These are phyloP conservation scores for Trichonephila inaurata DNA, from an alignment of 1,140 invertebrate genomes.

Conservation along the genomic window DNA sequence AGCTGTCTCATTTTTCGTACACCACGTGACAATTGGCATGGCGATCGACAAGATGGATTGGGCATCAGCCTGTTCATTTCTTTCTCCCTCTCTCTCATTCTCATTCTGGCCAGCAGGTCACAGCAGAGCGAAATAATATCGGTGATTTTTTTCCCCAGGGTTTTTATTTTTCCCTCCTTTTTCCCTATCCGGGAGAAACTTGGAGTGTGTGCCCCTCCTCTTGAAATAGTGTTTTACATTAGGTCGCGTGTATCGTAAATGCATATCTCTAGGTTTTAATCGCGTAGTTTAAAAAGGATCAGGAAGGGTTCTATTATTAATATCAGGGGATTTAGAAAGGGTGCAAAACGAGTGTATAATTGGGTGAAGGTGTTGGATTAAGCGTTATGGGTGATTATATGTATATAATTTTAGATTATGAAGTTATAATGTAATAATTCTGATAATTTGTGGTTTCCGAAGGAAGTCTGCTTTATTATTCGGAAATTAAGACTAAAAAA, in stretches of 20 bases:
- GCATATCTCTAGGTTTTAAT: conserved; percentile 6
- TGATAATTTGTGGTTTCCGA: too few species aligned
- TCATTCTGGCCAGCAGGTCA: conserved; percentile 43
- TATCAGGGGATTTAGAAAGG: not conserved
- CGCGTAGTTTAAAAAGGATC: not conserved
- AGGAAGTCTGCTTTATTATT: too few species aligned
- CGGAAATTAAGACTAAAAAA: too few species aligned
- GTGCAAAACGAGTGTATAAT: not conserved
- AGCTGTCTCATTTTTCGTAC: conserved; percentile 63
- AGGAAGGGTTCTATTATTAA: not conserved
- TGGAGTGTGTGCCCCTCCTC: too few species aligned
- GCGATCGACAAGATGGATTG: conserved; percentile 66
- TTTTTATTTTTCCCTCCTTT: not conserved
- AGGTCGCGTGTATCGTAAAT: conserved; percentile 22
- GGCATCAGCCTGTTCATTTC: conserved; percentile 54
- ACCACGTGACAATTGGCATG: conserved; percentile 68
- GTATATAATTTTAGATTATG: not conserved
- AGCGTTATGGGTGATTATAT: not conserved
- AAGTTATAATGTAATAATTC: too few species aligned
- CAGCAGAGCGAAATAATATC: conserved; percentile 18
- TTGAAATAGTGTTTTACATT: conserved; percentile 14
- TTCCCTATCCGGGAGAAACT: not conserved
- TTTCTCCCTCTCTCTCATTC: not conserved
- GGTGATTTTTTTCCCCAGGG: not conserved
- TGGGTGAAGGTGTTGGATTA: not conserved